Percentiles rank a stretch among this genome's conserved stretches.
Conservation (phyloP, 2,113 vertebrate species). For the Pelusios castaneus region DNA sequence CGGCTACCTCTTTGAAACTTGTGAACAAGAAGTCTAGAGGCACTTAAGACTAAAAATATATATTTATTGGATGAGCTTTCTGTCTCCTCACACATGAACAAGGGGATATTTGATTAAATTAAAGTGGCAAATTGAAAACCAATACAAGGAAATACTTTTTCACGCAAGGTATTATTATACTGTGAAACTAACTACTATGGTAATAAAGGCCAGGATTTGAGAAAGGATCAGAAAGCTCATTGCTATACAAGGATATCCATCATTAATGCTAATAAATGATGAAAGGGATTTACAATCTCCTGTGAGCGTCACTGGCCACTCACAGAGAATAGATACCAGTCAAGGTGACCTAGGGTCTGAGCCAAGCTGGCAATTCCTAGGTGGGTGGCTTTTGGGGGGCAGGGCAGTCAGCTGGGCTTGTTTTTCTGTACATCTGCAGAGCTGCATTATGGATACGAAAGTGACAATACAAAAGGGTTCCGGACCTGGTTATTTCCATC, state of each 20-base stretch:
- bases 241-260: neutral
- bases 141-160: neutral
- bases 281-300: neutral
- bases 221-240: rapidly evolving
- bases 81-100: neutral
- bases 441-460: neutral
- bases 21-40: too few species aligned
- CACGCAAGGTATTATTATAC: rapidly evolving
- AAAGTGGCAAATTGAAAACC: neutral
- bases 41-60: too few species aligned
- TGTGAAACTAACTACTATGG: rapidly evolving
- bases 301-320: too few species aligned
- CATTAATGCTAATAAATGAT: rapidly evolving
- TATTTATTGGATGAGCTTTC: too few species aligned
- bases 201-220: neutral
- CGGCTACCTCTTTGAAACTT: too few species aligned
- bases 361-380: neutral
- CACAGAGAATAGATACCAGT: too few species aligned
- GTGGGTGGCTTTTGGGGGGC: neutral
- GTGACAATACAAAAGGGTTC: neutral
- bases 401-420: neutral
- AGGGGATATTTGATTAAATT: neutral
- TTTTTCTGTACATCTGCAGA: neutral
- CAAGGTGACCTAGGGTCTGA: neutral
- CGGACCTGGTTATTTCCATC: neutral